These are phyloP conservation scores for Gadus macrocephalus DNA, from an alignment of 2,113 vertebrate species.

Conservation along the genomic window DNA sequence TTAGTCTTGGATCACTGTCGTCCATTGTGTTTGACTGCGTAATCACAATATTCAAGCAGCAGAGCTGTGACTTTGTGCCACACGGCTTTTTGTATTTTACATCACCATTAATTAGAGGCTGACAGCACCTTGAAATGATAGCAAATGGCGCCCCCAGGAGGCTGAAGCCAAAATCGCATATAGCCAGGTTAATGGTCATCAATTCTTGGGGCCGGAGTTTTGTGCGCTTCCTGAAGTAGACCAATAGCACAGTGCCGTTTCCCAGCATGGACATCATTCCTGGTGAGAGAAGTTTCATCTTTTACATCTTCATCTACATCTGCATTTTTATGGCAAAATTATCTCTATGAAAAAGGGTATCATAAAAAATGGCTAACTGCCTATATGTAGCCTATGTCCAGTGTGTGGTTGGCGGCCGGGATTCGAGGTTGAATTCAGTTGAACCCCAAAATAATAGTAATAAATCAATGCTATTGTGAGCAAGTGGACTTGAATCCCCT, in stretches of 20 bases:
- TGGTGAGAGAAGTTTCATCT: slow-evolving; percentile 9
- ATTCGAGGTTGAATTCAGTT: too few species aligned
- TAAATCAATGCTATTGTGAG: too few species aligned
- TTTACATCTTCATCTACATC: too few species aligned
- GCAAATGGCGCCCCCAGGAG: slow-evolving; percentile 52
- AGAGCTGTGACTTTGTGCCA: background rate
- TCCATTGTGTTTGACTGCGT: background rate
- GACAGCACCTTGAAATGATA: slow-evolving; percentile 51
- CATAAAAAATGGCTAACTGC: too few species aligned
- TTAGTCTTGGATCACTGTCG: background rate
- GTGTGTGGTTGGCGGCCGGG: too few species aligned
- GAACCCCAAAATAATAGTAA: too few species aligned
- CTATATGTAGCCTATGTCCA: too few species aligned
- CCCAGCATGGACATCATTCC: slow-evolving; percentile 45
- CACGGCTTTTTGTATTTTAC: background rate
- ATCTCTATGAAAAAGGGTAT: too few species aligned
- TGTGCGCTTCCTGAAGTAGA: slow-evolving; percentile 42
- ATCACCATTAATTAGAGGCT: background rate
- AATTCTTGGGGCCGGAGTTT: slow-evolving; percentile 52
- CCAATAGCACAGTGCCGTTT: slow-evolving; percentile 49
- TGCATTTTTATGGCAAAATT: too few species aligned
- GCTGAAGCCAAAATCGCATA: slow-evolving; percentile 59
- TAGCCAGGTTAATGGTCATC: slow-evolving; percentile 58
- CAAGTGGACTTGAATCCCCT: too few species aligned
- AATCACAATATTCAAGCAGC: background rate